A percentile compares a stretch with the other conserved stretches of the same genome.
These are phyloP conservation scores for Dolichallabes microphthalmus DNA, from an alignment of 2,113 vertebrate species.

Conservation along the genomic window DNA sequence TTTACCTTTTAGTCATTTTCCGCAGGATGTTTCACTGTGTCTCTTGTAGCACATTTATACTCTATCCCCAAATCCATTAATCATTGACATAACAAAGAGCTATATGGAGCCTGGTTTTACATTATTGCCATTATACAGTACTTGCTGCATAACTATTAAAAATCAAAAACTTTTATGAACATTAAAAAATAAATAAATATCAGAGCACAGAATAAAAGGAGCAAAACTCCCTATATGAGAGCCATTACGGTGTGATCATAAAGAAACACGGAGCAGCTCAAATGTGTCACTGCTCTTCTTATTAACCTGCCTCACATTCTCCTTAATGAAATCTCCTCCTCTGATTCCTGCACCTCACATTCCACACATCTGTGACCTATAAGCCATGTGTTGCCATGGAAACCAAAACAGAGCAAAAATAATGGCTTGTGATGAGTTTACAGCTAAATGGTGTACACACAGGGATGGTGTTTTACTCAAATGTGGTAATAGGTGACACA, in stretches of 20 bases:
- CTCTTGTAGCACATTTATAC: not conserved
- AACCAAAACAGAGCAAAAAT: not conserved
- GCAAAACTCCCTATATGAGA: not conserved
- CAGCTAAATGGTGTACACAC: not conserved
- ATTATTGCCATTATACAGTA: not conserved
- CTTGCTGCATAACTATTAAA: not conserved
- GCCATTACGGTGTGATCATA: not conserved
- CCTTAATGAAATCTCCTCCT: constrained; percentile 11
- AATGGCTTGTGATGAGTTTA: not conserved
- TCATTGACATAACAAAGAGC: not conserved
- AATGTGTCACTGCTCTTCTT: constrained; percentile 10
- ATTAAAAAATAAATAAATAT: not conserved
- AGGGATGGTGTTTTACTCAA: not conserved
- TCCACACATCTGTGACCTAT: not conserved
- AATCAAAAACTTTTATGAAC: not conserved
- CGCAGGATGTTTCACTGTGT: no score
- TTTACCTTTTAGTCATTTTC: no score
- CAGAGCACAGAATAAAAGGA: not conserved
- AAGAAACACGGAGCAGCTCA: not conserved
- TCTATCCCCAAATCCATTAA: not conserved
- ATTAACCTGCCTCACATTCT: constrained; percentile 16
- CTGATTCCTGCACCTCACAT: not conserved
- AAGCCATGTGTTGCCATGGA: not conserved
- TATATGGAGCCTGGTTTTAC: not conserved
- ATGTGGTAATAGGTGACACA: not conserved